A percentile compares a stretch with the other conserved stretches of the same genome.
phyloP scores from a whole-genome alignment of 2,797 vertebrate species.

The Melanotaenia maccullochi region DNA sequence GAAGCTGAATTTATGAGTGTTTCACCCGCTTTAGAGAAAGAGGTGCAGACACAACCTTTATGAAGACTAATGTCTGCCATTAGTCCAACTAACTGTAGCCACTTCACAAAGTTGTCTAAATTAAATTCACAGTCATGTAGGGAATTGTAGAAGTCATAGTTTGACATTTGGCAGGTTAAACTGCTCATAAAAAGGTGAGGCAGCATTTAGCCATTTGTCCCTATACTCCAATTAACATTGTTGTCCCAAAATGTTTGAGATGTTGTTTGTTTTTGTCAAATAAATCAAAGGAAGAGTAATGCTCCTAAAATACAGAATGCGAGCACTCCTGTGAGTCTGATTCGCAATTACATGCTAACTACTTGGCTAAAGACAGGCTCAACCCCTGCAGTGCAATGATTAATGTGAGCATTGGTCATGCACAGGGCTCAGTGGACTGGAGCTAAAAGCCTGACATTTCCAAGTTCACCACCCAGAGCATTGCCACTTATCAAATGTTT shows the following conservation, averaged over 20 bases:
- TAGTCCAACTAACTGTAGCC: conserved; percentile 51
- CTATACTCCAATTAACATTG: conserved; percentile 29
- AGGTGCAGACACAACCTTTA: conserved; percentile 29
- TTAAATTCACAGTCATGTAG: conserved; percentile 24
- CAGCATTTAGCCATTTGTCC: conserved; percentile 12
- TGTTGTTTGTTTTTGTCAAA: conserved; percentile 1
- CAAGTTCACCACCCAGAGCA: conserved; percentile 60
- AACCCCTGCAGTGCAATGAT: conserved; percentile 50
- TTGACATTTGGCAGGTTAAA: conserved; percentile 43
- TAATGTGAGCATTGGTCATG: conserved; percentile 62
- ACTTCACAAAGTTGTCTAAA: conserved; percentile 41
- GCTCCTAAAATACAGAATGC: conserved; percentile 7
- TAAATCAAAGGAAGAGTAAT: conserved; percentile 3
- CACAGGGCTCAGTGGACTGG: conserved; percentile 56
- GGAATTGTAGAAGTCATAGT: conserved; percentile 17
- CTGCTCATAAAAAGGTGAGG: conserved; percentile 11
- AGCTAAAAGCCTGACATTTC: conserved; percentile 73
- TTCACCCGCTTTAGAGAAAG: conserved; percentile 15
- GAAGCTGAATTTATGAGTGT: conserved; percentile 17
- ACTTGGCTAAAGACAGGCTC: conserved; percentile 39
- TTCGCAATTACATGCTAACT: conserved; percentile 55
- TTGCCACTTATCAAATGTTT: conserved; percentile 69
- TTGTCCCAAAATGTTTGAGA: conserved; percentile 14
- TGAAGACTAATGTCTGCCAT: conserved; percentile 58
- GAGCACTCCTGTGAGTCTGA: conserved; percentile 24